These are phyloP conservation scores for Stylophora pistillata DNA, from an alignment of 64 coral and sea anemone species.

Conservation along the genomic window DNA sequence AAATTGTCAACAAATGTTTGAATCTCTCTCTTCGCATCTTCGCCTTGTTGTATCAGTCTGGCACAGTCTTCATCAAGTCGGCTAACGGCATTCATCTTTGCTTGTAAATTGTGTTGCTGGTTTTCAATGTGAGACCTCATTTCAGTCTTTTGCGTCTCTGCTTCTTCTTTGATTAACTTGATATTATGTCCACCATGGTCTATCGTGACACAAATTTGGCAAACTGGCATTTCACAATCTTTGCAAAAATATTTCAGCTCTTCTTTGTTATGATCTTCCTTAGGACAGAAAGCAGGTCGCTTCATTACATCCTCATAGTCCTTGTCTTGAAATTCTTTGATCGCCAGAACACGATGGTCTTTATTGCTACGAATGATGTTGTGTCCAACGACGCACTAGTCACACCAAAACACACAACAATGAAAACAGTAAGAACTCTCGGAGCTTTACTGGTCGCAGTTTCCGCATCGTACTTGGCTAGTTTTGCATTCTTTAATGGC, in stretches of 20 bases:
- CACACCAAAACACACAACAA: conserved; percentile 3
- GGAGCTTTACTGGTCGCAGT: background rate
- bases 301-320: conserved; percentile 7
- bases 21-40: background rate
- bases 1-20: background rate
- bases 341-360: conserved; percentile 9
- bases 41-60: background rate
- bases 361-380: background rate
- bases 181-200: background rate
- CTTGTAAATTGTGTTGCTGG: background rate
- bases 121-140: background rate
- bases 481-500: background rate
- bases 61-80: background rate
- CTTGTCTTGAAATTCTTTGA: conserved; percentile 27
- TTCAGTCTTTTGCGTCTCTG: background rate
- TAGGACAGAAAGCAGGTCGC: background rate
- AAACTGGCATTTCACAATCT: background rate
- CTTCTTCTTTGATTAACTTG: background rate
- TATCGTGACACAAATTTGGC: background rate
- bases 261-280: background rate
- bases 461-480: background rate
- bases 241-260: background rate
- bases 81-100: background rate
- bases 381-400: background rate
- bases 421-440: conserved; percentile 9